Conservation (phyloP, 2,797 vertebrate species). For the Rhynchonycteris naso region DNA sequence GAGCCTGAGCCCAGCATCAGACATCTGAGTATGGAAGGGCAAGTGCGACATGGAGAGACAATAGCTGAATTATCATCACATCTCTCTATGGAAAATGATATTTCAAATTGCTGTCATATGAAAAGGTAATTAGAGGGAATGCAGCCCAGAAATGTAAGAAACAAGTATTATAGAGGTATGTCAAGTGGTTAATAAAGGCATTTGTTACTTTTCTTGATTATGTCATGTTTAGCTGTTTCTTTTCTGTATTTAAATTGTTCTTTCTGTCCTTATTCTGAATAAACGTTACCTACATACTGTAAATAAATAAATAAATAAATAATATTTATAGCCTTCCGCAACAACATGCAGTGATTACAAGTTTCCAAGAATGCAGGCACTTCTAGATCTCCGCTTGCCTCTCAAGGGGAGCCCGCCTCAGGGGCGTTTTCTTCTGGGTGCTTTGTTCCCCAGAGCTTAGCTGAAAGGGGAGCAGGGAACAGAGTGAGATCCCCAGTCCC, state of each 20-base stretch:
- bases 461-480: not conserved
- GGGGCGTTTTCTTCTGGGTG: not conserved
- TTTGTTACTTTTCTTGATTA: not conserved
- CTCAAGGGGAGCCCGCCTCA: not conserved
- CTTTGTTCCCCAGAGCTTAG: not conserved
- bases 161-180: not conserved
- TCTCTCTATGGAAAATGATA: not conserved
- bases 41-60: not conserved
- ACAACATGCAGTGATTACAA: not conserved
- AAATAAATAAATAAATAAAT: not conserved
- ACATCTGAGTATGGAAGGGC: not conserved
- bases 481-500: not conserved
- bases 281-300: not conserved
- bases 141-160: not conserved
- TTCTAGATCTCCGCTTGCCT: not conserved
- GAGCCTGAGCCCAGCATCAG: not conserved
- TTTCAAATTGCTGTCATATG: not conserved
- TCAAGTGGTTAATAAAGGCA: not conserved
- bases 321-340: not conserved
- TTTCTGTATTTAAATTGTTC: not conserved
- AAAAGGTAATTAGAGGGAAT: not conserved
- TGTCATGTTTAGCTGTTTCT: not conserved
- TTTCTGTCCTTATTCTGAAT: conserved; percentile 3
- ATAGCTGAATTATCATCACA: not conserved
- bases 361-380: not conserved